Percentiles rank a stretch among this genome's conserved stretches.
Evolutionary conservation across 1,140 invertebrate species (phyloP).

Genomic region (Formica exsecta): DNA sequence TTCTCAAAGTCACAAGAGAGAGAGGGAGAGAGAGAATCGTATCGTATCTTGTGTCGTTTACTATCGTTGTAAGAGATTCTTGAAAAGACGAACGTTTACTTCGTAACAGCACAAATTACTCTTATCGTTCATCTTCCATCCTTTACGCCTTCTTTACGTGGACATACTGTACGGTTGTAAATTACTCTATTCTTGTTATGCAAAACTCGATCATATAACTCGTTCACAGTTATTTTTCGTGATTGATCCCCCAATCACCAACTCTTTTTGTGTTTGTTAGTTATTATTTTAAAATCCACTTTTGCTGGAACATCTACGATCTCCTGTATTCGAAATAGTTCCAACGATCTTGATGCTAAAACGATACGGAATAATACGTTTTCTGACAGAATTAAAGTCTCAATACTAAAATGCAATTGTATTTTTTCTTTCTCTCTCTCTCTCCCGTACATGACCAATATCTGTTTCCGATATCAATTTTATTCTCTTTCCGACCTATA

Average conservation of each 20-base stretch:
- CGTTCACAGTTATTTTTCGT: neutral
- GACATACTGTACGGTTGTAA: neutral
- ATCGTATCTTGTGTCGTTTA: neutral
- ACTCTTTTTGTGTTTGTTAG: neutral
- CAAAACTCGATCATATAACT: neutral
- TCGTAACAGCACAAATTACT: neutral
- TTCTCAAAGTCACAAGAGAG: constrained; percentile 40
- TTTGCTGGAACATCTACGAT: neutral
- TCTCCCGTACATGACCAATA: neutral
- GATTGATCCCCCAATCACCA: neutral
- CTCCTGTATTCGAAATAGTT: neutral
- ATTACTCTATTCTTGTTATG: neutral
- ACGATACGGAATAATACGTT: constrained; percentile 56
- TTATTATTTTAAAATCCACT: constrained; percentile 18
- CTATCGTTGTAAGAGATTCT: neutral
- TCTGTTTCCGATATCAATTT: constrained; percentile 19
- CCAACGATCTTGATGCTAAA: neutral
- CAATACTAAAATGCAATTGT: neutral
- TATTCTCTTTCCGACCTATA: neutral
- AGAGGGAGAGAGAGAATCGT: neutral
- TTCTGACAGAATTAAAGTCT: constrained; percentile 10
- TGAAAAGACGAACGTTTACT: neutral
- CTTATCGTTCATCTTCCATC: neutral
- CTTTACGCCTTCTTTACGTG: neutral
- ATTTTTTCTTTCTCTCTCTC: neutral